phyloP scores from a whole-genome alignment of 2,797 vertebrate genomes.

The Crenuchus spilurus region DNA sequence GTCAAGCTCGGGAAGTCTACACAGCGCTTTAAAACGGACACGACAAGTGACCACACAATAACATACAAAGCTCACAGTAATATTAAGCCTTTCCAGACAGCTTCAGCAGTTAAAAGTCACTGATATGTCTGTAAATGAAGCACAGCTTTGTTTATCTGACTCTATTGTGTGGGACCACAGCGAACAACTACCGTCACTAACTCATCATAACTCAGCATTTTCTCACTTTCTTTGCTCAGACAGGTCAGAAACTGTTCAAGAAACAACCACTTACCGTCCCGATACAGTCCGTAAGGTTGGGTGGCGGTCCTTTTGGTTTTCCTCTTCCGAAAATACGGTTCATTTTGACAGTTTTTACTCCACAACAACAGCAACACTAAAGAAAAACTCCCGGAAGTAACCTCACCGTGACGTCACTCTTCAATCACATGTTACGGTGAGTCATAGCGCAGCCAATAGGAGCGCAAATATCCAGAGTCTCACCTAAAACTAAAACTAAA shows the following conservation, averaged over 20 bases:
- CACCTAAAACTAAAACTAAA: too few species aligned
- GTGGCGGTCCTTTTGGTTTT: constrained; percentile 88
- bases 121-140: not conserved
- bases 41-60: not conserved
- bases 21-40: not conserved
- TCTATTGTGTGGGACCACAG: constrained; percentile 6
- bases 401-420: constrained; percentile 61
- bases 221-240: constrained; percentile 66
- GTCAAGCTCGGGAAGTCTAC: not conserved
- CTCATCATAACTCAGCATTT: not conserved
- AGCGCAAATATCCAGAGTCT: not conserved
- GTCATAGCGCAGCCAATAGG: not conserved
- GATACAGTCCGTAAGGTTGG: constrained; percentile 95
- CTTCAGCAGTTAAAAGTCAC: not conserved
- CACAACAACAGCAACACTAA: constrained; percentile 4
- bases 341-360: constrained; percentile 71
- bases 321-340: constrained; percentile 92
- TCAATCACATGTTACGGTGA: constrained; percentile 50
- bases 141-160: not conserved
- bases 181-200: not conserved
- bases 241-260: constrained; percentile 50
- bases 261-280: constrained; percentile 80
- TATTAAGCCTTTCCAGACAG: not conserved
- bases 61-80: not conserved
- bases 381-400: constrained; percentile 72